A percentile compares a stretch with the other conserved stretches of the same genome.
Evolutionary conservation across 2,113 vertebrate species (phyloP).

Genomic region (Oryctolagus cuniculus): mOryCun1.1 NC_091443.1:40509001-40509500

Average conservation of each 20-base stretch:
- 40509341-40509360: background rate
- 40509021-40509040: background rate
- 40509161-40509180: no score
- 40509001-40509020: conserved; percentile 20
- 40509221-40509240: background rate
- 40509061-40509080: background rate
- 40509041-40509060: background rate
- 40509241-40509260: background rate
- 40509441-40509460: conserved; percentile 3
- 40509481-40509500: background rate
- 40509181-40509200: no score
- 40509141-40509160: no score
- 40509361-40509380: conserved; percentile 25
- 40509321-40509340: background rate
- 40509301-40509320: background rate
- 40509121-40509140: no score
- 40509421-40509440: background rate
- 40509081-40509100: background rate
- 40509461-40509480: background rate
- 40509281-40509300: background rate
- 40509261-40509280: background rate
- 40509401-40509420: background rate
- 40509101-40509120: background rate
- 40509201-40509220: conserved; percentile 7
- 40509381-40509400: background rate